These are phyloP conservation scores for Amphipyra tragopoginis DNA, from an alignment of 2,888 invertebrate species.

Conservation along the genomic window DNA sequence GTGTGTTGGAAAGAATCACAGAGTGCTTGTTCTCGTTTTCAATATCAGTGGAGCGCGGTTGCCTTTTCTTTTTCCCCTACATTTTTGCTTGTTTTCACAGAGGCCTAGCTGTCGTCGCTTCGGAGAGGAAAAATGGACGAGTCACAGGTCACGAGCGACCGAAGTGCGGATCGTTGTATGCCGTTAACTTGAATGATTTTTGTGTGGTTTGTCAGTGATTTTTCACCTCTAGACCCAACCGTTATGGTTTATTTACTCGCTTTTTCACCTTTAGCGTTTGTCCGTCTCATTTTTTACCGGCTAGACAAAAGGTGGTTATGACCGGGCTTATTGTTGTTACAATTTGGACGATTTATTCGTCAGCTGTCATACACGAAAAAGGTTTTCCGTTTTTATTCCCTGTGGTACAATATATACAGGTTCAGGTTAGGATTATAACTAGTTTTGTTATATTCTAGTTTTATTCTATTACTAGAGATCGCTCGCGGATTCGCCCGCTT, in stretches of 20 bases:
- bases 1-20: conserved; percentile 65
- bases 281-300: conserved; percentile 40
- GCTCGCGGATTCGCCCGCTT: too few relatives aligned
- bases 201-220: conserved; percentile 78
- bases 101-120: conserved; percentile 70
- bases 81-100: conserved; percentile 68
- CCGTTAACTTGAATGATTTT: conserved; percentile 83
- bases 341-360: conserved; percentile 39
- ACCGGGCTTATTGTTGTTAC: conserved; percentile 22
- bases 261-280: conserved; percentile 50
- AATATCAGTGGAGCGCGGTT: conserved; percentile 65
- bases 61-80: conserved; percentile 51
- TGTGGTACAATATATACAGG: conserved; percentile 15
- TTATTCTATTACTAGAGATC: background rate
- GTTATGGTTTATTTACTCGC: conserved; percentile 65
- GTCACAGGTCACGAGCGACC: conserved; percentile 75
- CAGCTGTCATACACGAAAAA: conserved; percentile 30
- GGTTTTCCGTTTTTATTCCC: conserved; percentile 22
- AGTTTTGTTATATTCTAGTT: background rate
- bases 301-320: conserved; percentile 34
- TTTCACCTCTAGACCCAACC: conserved; percentile 71
- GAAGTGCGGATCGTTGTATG: conserved; percentile 81
- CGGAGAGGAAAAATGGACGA: conserved; percentile 71
- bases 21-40: conserved; percentile 69
- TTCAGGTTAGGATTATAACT: conserved; percentile 17